These are phyloP conservation scores for Cheilosia scutellata DNA, from an alignment of 2,888 invertebrate species.

Conservation along the genomic window DNA sequence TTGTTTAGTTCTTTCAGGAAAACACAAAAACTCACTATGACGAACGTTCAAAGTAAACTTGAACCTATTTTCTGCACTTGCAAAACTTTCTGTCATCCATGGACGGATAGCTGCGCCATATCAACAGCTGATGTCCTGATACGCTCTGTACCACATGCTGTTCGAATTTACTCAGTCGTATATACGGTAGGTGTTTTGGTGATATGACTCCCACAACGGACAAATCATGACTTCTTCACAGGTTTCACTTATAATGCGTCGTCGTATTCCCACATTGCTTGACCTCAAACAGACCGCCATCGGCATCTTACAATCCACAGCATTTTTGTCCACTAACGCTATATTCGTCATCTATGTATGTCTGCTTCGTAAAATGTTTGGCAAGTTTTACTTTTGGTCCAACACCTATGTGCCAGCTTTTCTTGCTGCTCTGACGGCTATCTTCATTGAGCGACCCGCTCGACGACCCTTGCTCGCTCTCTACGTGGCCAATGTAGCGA, in stretches of 20 bases:
- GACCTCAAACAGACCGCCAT: constrained; percentile 87
- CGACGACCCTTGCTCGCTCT: constrained; percentile 90
- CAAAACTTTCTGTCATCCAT: constrained; percentile 91
- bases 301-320: constrained; percentile 90
- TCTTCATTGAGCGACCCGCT: constrained; percentile 90
- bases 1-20: constrained; percentile 9
- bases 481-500: constrained; percentile 93
- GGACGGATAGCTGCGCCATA: constrained; percentile 90
- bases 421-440: constrained; percentile 89
- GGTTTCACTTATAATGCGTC: constrained; percentile 89
- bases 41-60: constrained; percentile 85
- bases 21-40: constrained; percentile 75
- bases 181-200: constrained; percentile 87
- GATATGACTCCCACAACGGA: neutral
- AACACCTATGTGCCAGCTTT: constrained; percentile 90
- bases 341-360: constrained; percentile 90
- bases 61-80: constrained; percentile 86
- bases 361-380: constrained; percentile 87
- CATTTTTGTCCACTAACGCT: constrained; percentile 90
- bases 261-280: constrained; percentile 86
- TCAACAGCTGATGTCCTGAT: constrained; percentile 88
- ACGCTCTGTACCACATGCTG: constrained; percentile 87
- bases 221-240: constrained; percentile 80
- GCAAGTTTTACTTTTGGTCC: constrained; percentile 89
- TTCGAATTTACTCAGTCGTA: constrained; percentile 90